phyloP scores from a whole-genome alignment of 1,140 invertebrate species.

The Rhagoletis zephyria region DNA sequence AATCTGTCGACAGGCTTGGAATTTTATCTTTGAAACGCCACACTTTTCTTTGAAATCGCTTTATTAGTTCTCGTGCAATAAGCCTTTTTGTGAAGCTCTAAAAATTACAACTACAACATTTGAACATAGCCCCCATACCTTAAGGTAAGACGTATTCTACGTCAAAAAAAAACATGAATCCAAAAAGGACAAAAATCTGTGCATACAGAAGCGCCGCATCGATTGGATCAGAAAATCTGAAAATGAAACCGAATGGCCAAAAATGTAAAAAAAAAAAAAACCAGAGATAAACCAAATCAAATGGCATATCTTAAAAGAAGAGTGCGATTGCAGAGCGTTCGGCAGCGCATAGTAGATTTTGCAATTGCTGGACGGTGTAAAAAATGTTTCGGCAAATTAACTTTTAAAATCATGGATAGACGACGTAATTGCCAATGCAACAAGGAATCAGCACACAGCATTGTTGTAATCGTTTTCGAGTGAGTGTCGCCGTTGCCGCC shows the following conservation, averaged over 20 bases:
- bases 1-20: too few species aligned
- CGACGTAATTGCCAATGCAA: slow-evolving; percentile 31
- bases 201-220: background rate
- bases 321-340: background rate
- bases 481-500: slow-evolving; percentile 14
- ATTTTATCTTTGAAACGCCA: too few species aligned
- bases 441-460: background rate
- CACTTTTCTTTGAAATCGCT: too few species aligned
- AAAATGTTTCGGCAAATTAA: slow-evolving; percentile 39
- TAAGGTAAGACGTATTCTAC: too few species aligned
- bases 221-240: background rate
- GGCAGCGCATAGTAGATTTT: too few species aligned
- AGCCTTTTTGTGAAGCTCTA: too few species aligned
- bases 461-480: slow-evolving; percentile 5
- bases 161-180: too few species aligned
- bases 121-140: too few species aligned
- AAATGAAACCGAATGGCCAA: slow-evolving; percentile 5
- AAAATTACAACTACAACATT: too few species aligned
- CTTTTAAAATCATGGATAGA: slow-evolving; percentile 49
- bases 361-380: background rate
- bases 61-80: too few species aligned
- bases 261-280: background rate
- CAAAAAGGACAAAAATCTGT: background rate
- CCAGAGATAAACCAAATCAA: background rate
- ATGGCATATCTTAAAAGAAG: slow-evolving; percentile 19